phyloP scores from a whole-genome alignment of 2,797 vertebrate species.

The Labroides dimidiatus region DNA sequence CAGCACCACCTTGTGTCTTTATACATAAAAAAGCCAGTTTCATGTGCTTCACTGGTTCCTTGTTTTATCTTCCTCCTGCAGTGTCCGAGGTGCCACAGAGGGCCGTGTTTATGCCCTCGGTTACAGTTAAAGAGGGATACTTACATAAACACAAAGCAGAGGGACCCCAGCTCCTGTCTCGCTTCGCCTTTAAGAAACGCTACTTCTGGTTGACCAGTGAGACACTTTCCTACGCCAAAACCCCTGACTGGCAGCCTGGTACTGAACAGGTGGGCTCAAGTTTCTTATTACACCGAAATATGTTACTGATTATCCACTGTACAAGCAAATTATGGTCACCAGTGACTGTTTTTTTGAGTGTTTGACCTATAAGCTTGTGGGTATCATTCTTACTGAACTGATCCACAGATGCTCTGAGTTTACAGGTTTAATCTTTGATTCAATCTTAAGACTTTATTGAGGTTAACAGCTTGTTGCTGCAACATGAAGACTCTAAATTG shows the following conservation, averaged over 20 bases:
- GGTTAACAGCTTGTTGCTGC: too few relatives aligned
- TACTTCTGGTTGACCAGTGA: conserved; percentile 93
- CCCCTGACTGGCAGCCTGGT: conserved; percentile 88
- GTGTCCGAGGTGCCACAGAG: conserved; percentile 76
- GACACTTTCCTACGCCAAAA: conserved; percentile 88
- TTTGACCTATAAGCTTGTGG: too few relatives aligned
- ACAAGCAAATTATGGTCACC: too few relatives aligned
- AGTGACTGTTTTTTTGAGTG: too few relatives aligned
- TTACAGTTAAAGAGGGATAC: conserved; percentile 90
- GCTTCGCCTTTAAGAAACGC: conserved; percentile 92
- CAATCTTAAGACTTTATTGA: too few relatives aligned
- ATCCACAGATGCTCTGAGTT: too few relatives aligned
- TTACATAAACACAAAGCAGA: conserved; percentile 87
- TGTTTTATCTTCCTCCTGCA: conserved; percentile 49
- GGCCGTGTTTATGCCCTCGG: conserved; percentile 80
- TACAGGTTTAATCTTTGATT: too few relatives aligned
- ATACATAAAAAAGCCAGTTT: conserved; percentile 20
- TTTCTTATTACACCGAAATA: not conserved
- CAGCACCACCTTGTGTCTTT: conserved; percentile 71
- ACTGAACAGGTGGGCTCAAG: not conserved
- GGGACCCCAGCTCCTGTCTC: conserved; percentile 83
- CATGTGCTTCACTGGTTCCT: not conserved
- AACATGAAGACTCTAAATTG: too few relatives aligned
- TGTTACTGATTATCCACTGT: too few relatives aligned
- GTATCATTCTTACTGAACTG: too few relatives aligned